Evolutionary conservation across 2,797 vertebrate species (phyloP).

Genomic region (Artibeus jamaicensis): DNA sequence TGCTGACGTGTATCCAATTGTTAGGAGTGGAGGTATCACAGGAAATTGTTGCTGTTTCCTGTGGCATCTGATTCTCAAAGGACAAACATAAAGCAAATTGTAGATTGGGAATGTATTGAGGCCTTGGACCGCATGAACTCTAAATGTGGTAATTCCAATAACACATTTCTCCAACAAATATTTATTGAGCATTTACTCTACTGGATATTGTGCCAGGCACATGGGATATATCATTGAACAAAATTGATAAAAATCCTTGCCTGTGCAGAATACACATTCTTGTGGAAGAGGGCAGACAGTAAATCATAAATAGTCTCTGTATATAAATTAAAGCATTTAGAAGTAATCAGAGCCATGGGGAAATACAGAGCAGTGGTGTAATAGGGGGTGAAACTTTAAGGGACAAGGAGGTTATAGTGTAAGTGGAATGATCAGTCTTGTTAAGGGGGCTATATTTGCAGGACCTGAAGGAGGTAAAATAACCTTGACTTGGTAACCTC

Average conservation of each 20-base stretch:
- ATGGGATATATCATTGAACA: neutral
- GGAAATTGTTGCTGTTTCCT: constrained; percentile 41
- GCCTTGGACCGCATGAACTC: neutral
- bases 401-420: neutral
- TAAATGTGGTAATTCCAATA: neutral
- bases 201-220: neutral
- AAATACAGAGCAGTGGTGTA: neutral
- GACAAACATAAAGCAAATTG: neutral
- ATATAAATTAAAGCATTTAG: neutral
- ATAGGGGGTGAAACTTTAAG: neutral
- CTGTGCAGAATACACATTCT: neutral
- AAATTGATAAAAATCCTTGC: neutral
- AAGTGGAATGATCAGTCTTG: neutral
- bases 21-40: neutral
- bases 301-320: neutral
- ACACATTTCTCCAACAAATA: neutral
- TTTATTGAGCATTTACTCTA: neutral
- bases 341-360: neutral
- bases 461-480: neutral
- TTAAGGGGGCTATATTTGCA: neutral
- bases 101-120: neutral
- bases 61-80: neutral
- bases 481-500: too few relatives aligned
- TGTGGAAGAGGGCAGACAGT: neutral
- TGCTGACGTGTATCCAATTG: neutral